Percentiles rank a stretch among this genome's conserved stretches.
Conservation (phyloP, 2,888 invertebrate genomes). For the Erynnis tages region DNA sequence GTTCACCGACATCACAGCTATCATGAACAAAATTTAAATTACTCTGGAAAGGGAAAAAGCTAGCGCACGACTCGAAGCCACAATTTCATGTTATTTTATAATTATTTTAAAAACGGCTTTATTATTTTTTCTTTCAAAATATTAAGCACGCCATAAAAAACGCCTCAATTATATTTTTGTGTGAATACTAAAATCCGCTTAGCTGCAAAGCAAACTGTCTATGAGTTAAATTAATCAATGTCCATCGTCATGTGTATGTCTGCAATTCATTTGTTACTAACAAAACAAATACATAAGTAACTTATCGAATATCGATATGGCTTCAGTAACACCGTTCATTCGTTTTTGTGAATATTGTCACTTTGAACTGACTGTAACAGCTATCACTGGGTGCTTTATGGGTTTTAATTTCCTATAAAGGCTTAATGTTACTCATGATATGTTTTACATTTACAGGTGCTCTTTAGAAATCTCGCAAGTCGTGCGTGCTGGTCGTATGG, state of each 20-base stretch:
- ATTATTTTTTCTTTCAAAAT: no score
- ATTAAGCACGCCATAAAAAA: no score
- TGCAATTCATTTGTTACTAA: neutral
- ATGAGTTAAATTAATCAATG: no score
- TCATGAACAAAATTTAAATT: no score
- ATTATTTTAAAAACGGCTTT: no score
- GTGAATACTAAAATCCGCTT: slow-evolving; percentile 5
- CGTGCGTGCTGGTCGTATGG: slow-evolving; percentile 67
- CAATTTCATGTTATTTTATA: no score
- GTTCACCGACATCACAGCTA: no score
- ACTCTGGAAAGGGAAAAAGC: no score
- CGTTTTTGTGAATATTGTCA: slow-evolving; percentile 7
- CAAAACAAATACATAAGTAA: neutral
- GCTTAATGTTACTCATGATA: neutral
- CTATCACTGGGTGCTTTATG: neutral
- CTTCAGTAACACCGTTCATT: neutral
- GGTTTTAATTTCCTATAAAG: neutral
- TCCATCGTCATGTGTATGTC: neutral
- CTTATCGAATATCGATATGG: no score
- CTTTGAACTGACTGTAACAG: neutral
- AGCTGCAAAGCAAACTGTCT: neutral
- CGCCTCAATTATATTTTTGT: neutral
- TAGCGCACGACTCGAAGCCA: no score
- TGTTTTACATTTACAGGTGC: slow-evolving; percentile 55
- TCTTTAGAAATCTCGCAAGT: slow-evolving; percentile 74